Percentiles rank a stretch among this genome's conserved stretches.
Conservation (phyloP, 2,797 vertebrate genomes). For the Chelidonichthys spinosus region DNA sequence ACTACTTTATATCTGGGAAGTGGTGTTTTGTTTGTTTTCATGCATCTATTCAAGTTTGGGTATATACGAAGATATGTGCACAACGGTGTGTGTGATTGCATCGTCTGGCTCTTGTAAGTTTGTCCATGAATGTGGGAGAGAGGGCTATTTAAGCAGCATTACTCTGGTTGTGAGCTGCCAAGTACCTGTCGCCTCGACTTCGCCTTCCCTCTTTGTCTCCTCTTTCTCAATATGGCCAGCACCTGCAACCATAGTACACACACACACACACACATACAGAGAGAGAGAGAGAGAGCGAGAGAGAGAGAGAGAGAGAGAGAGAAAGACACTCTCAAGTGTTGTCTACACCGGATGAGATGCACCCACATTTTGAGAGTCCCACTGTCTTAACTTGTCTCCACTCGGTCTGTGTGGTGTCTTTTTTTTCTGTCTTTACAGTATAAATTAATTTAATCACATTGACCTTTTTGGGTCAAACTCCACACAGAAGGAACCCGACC, state of each 20-base stretch:
- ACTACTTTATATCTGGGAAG: no score
- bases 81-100: not conserved
- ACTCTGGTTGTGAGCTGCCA: conserved; percentile 66
- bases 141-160: conserved; percentile 64
- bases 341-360: conserved; percentile 10
- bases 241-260: conserved; percentile 60
- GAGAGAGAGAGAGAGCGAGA: not conserved
- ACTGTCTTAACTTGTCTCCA: not conserved
- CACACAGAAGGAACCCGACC: no score
- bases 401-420: not conserved
- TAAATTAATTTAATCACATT: not conserved
- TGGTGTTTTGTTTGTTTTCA: conserved; percentile 11
- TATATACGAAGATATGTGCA: conserved; percentile 14
- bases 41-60: not conserved
- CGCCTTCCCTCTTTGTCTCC: conserved; percentile 60
- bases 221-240: conserved; percentile 70
- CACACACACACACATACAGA: conserved; percentile 15
- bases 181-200: conserved; percentile 72
- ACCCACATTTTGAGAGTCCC: conserved; percentile 12
- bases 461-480: no score
- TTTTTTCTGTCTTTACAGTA: not conserved
- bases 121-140: conserved; percentile 50
- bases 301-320: not conserved
- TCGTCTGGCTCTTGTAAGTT: conserved; percentile 46
- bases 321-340: conserved; percentile 2